Evolutionary conservation across 2,113 vertebrate genomes (phyloP), one percentile per base, ranked within the genome.

Genomic region (Plecotus auritus): DNA sequence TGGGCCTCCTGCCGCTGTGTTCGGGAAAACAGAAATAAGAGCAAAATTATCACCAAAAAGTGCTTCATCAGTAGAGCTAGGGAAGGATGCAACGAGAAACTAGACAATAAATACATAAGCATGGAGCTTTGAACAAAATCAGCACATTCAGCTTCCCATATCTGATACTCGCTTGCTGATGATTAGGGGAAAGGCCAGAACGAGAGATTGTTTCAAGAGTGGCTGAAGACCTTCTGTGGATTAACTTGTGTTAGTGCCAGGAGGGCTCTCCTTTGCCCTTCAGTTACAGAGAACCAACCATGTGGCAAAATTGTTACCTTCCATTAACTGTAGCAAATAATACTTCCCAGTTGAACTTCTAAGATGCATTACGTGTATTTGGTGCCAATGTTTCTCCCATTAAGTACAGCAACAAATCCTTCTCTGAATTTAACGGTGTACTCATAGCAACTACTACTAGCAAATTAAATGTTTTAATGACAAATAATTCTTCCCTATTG

Each of bases 261-360:
- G 77, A 16, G 66, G 96, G 86, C 93, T 96, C 89, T 47, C 54
- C 94, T 86, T 81, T 97, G 90, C 82, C 97, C 92, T 98, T 98
- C 95, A 92, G 69, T 97, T 96, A 96, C 97, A 94, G 91, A 95
- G 82, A 95, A 97, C 74, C 96, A 97, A 96, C 90, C 96, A 89
- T 22, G 92, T 97, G 98, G 96, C 97, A 97, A 92, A 98, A 97
- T 97, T 95, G 97, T 98, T 98, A 97, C 98, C 95, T 97, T 97
- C 97, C 93, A 69, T 97, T 98, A 97, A 97, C 97, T 95, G 98
- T 98, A 98, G 98, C 98, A 98, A 98, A 98, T 94, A 96, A 87
- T 96, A 98, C 95, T 97, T 98, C 98, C 54, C 96, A 94, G 97
- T 97, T 94, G 95, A 95, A 96, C 97, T 98, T 98, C 97, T 97